These are phyloP conservation scores for Lepidocyrtoides sp. DNA, from an alignment of 2,888 invertebrate species.

Conservation along the genomic window DNA sequence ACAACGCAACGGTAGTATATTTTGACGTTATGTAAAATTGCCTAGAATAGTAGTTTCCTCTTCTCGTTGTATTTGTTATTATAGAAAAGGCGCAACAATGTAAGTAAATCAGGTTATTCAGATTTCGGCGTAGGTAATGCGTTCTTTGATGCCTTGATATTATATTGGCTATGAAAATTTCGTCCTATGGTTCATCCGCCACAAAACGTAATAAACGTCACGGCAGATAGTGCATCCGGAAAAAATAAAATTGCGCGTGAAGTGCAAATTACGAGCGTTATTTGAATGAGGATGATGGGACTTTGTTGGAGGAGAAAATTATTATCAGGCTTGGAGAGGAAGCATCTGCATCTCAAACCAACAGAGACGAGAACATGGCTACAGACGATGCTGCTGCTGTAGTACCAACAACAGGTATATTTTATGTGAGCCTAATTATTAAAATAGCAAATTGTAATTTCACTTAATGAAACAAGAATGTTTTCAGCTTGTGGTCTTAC, in stretches of 20 bases:
- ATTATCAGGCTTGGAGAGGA: too few relatives aligned
- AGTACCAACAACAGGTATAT: too few relatives aligned
- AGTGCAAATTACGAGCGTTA: slow-evolving; percentile 50
- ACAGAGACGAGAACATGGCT: background rate
- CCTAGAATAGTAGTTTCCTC: too few relatives aligned
- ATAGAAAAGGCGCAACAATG: too few relatives aligned
- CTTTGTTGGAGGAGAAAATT: background rate
- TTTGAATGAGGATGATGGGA: background rate
- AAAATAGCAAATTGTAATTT: slow-evolving; percentile 41
- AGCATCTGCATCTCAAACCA: background rate
- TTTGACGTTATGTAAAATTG: too few relatives aligned
- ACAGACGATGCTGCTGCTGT: too few relatives aligned
- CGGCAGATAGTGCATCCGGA: background rate
- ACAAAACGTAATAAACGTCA: slow-evolving; percentile 51
- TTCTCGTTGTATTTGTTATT: too few relatives aligned
- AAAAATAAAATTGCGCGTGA: slow-evolving; percentile 51
- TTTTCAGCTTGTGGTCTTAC: background rate
- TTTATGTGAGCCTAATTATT: slow-evolving; percentile 25
- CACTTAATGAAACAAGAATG: background rate
- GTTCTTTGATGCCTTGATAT: too few relatives aligned
- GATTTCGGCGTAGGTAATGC: too few relatives aligned
- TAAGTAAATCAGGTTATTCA: too few relatives aligned
- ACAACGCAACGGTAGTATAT: too few relatives aligned
- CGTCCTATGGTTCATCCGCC: slow-evolving; percentile 3
- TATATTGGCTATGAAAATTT: too few relatives aligned